These are phyloP conservation scores for Oncorhynchus nerka DNA, from an alignment of 2,113 vertebrate genomes.

Conservation along the genomic window DNA sequence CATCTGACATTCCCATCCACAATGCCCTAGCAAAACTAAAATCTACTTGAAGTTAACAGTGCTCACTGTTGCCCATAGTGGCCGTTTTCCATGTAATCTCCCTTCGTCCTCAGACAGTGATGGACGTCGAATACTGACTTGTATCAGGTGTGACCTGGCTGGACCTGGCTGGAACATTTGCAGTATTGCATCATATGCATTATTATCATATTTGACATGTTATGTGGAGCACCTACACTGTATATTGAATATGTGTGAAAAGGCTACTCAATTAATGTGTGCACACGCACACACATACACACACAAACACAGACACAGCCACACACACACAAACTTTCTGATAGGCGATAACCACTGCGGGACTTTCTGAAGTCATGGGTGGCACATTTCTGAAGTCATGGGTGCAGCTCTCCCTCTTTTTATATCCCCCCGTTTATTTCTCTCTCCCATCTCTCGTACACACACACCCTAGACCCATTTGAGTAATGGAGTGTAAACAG, in stretches of 20 bases:
- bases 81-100: too few relatives aligned
- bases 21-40: too few relatives aligned
- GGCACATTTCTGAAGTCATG: conserved; percentile 18
- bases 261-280: not conserved
- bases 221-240: not conserved
- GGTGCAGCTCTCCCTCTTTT: conserved; percentile 12
- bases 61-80: too few relatives aligned
- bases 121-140: too few relatives aligned
- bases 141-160: too few relatives aligned
- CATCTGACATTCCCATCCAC: too few relatives aligned
- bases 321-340: conserved; percentile 9
- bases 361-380: conserved; percentile 23
- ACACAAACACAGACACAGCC: not conserved
- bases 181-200: too few relatives aligned
- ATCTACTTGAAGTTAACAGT: too few relatives aligned
- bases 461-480: conserved; percentile 47
- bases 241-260: not conserved
- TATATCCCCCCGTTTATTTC: not conserved
- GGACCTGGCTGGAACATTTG: too few relatives aligned
- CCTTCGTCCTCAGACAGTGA: too few relatives aligned
- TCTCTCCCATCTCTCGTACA: not conserved
- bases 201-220: not conserved
- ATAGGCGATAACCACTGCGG: conserved; percentile 5
- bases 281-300: not conserved
- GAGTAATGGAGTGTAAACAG: conserved; percentile 56